Evolutionary conservation across 2,888 invertebrate genomes (phyloP), one percentile per base, ranked within the genome.

Genomic region (Xestia sexstrigata): DNA sequence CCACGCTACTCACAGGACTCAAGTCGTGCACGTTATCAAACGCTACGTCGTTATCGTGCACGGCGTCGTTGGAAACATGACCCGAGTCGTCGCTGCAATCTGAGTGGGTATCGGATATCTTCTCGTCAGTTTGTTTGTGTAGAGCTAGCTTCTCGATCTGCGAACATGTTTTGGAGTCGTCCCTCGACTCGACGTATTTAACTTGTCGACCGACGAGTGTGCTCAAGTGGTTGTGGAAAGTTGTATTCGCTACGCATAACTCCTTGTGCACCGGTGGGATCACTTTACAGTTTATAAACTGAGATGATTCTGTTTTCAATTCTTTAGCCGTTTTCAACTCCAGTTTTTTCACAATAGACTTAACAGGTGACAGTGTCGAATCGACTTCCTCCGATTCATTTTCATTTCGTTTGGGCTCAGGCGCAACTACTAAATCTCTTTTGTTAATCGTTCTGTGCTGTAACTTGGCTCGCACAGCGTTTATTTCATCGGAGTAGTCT

Each of bases 51-150:
- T 97, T 97, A 92, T 98, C 98, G 91, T 98, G 98, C 71, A 98
- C 98, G 79, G 98, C 98, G 92, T 98, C 98, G 90, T 98, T 98
- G 70, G 98, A 98, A 87, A 98, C 98, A 94, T 98, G 98, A 80
- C 98, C 98, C 76, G 98, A 98, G 95, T 98, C 98, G 89, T 98
- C 98, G 78, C 98, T 98, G 89, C 98, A 98, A 89, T 98, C 98
- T 11, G 98, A 98, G 85, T 97, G 97, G 86, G 97, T 97, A 93
- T 97, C 97, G 79, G 97, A 97, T 92, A 96, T 95, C 92, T 97
- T 97, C 88, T 97, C 96, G 70, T 96, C 95, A 69, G 91, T 89
- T 84, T 95, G 95, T 92, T 96, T 96, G 83, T 93, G 93, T 86
- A 94, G 87, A 78, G 91, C 88, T 76, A 94, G 91, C 92, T 95